Percentiles rank a stretch among this genome's conserved stretches.
These are phyloP conservation scores for Acleris holmiana DNA, from an alignment of 2,888 invertebrate species.

Conservation along the genomic window DNA sequence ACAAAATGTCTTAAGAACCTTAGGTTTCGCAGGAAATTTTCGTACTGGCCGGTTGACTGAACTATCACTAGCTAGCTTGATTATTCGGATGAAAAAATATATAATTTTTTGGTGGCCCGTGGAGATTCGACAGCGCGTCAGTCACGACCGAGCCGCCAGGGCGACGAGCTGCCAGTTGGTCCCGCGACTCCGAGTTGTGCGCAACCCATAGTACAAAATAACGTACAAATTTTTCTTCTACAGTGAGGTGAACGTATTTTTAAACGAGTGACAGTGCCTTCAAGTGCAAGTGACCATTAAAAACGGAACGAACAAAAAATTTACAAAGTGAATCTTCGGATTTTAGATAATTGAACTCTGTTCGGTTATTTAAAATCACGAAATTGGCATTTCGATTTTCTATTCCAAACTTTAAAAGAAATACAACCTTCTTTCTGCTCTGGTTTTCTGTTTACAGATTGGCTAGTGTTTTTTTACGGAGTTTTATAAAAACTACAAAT, in stretches of 20 bases:
- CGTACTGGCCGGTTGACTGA: conserved; percentile 69
- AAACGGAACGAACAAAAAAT: conserved; percentile 58
- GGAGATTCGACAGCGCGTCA: conserved; percentile 82
- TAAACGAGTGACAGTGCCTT: conserved; percentile 74
- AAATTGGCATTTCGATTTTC: conserved; percentile 23
- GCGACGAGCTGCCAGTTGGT: conserved; percentile 67
- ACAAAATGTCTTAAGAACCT: conserved; percentile 54
- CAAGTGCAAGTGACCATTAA: conserved; percentile 46
- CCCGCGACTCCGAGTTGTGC: conserved; percentile 72
- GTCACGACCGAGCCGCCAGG: conserved; percentile 73
- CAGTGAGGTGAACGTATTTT: conserved; percentile 72
- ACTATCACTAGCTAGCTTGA: conserved; percentile 81
- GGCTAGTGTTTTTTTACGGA: conserved; percentile 51
- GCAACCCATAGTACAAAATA: conserved; percentile 81
- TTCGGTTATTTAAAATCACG: conserved; percentile 70
- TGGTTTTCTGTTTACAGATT: conserved; percentile 78
- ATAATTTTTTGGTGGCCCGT: conserved; percentile 78
- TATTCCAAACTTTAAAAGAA: conserved; percentile 41
- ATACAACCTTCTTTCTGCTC: conserved; percentile 71
- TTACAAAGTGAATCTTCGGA: conserved; percentile 53
- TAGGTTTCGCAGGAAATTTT: conserved; percentile 43
- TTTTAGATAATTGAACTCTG: conserved; percentile 72
- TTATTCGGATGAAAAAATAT: conserved; percentile 79
- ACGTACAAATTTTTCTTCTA: conserved; percentile 74
- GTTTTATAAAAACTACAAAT: conserved; percentile 53